Percentiles rank a stretch among this genome's conserved stretches.
These are phyloP conservation scores for Drosophila antonietae DNA, from an alignment of 2,888 invertebrate species.

Conservation along the genomic window DNA sequence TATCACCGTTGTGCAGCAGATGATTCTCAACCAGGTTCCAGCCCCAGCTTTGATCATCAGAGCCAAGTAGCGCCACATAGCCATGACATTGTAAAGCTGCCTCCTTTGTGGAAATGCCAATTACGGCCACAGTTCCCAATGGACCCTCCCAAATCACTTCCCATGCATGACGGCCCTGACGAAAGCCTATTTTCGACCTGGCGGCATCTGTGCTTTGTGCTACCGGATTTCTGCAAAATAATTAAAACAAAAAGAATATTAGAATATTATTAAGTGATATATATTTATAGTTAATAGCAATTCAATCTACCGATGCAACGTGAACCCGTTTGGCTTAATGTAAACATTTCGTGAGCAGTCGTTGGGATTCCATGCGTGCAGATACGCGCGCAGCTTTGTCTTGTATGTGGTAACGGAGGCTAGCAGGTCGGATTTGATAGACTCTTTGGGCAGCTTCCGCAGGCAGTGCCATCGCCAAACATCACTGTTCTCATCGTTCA, in stretches of 20 bases:
- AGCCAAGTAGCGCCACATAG: constrained; percentile 96
- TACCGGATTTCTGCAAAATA: constrained; percentile 93
- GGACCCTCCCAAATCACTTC: constrained; percentile 99
- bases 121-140: constrained; percentile 98
- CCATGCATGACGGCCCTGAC: constrained; percentile 97
- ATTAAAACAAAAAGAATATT: neutral
- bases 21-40: constrained; percentile 99
- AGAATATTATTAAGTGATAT: neutral
- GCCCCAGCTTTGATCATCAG: constrained; percentile 99
- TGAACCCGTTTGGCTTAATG: constrained; percentile 98
- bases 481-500: constrained; percentile 97
- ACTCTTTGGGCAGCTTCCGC: constrained; percentile 91
- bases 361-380: constrained; percentile 98
- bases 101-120: constrained; percentile 97
- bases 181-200: constrained; percentile 95
- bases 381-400: constrained; percentile 96
- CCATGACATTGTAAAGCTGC: constrained; percentile 97
- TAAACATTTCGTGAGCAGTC: constrained; percentile 99
- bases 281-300: neutral
- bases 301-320: constrained; percentile 91
- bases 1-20: constrained; percentile 97
- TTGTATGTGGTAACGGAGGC: constrained; percentile 95
- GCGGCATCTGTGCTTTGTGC: constrained; percentile 99
- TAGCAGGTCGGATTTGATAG: constrained; percentile 95
- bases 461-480: constrained; percentile 97